Base-by-base conservation (phyloP, 2,113 vertebrate genomes). In the Platysternon megacephalum region DNA sequence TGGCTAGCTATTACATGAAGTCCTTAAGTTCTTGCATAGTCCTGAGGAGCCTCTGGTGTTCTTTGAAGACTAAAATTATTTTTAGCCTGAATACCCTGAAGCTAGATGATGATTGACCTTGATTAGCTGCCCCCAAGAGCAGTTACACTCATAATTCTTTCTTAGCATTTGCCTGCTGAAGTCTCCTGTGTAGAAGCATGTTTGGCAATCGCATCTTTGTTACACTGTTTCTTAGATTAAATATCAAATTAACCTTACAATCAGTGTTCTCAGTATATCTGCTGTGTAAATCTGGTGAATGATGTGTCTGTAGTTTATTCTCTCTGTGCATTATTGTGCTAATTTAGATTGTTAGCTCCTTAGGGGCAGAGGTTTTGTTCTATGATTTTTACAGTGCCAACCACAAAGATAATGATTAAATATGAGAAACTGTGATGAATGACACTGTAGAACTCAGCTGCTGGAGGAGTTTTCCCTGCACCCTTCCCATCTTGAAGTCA, bases 341-440 rank as follows among this genome's bases (percentile, higher is more conserved):
- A 91, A 89, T 97, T 96, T 95, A 95, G 95, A 88, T 92, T 85
- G 86, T 85, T 93, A 94, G 19, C 83, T 93, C 95, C 96, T 95
- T 89, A 86, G 94, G n/a, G 95, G 96, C 85, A 94, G 94, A 55
- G 74, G 42, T 72, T 65, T 74, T 88, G 85, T 95, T 97, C 95
- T 97, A 92, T 89, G 93, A 92, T 97, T 97, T 72, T 97, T 94
- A 85, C 85, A 88, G 95, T 16, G 88, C 19, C 86, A 94, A 92
- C 89, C 53, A 1, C 91, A 89, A 29, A 83, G 94, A 95, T 95
- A 95, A 94, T 95, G 96, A 97, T 97, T 93, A 92, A 97, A 91
- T 97, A 96, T 86, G 96, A 97, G 96, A 89, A 91, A 22, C 84
- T 79, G 82, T 96, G 96, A 97, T 94, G 95, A 96, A 97, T 96